Conservation (phyloP, 2,888 invertebrate species). For the Tenthredo notha region DNA sequence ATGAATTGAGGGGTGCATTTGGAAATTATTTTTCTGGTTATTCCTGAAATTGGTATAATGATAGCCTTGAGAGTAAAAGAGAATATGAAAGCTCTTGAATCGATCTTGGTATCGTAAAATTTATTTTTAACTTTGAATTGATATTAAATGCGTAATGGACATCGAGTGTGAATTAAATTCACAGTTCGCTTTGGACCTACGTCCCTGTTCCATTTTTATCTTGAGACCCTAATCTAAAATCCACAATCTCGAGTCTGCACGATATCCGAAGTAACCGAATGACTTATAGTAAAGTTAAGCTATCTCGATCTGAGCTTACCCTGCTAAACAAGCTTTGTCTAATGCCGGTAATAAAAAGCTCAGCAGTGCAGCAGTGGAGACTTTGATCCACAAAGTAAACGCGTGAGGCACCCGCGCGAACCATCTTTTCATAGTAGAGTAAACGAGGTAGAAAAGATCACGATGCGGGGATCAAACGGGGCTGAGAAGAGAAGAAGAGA, state of each 20-base stretch:
- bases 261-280: background rate
- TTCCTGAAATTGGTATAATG: background rate
- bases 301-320: conserved; percentile 13
- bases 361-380: background rate
- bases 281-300: conserved; percentile 2
- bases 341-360: conserved; percentile 40
- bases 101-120: background rate
- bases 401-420: conserved; percentile 26
- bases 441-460: conserved; percentile 43
- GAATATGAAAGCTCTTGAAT: background rate
- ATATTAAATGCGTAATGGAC: background rate
- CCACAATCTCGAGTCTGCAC: background rate
- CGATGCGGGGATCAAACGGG: conserved; percentile 47
- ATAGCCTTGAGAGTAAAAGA: background rate
- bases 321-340: conserved; percentile 25
- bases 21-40: background rate
- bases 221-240: background rate
- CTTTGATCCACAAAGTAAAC: conserved; percentile 46
- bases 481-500: background rate
- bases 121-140: background rate
- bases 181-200: background rate
- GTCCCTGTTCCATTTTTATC: background rate
- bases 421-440: conserved; percentile 35
- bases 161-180: background rate
- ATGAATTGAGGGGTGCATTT: background rate